Conservation (phyloP, 1,140 invertebrate genomes). For the Drosophila ironensis region DNA sequence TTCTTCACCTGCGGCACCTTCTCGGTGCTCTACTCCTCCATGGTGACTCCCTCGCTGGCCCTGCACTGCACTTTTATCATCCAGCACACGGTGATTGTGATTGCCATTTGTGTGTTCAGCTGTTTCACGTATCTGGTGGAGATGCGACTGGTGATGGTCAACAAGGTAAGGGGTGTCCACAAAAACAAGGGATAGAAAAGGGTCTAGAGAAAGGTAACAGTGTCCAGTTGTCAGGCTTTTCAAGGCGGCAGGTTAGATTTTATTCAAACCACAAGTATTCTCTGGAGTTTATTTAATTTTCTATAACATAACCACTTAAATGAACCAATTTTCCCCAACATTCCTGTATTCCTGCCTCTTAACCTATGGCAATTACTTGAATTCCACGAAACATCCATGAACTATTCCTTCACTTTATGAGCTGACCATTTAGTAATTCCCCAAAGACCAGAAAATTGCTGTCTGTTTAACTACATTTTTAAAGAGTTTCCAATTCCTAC, state of each 20-base stretch:
- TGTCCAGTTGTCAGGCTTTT: too few relatives aligned
- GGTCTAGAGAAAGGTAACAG: too few relatives aligned
- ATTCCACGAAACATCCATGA: too few relatives aligned
- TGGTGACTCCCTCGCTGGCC: constrained; percentile 43
- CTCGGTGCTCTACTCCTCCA: constrained; percentile 48
- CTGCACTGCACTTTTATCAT: constrained; percentile 68
- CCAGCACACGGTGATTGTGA: constrained; percentile 72
- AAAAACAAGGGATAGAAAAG: background rate
- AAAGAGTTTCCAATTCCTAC: constrained; percentile 13
- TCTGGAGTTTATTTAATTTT: too few relatives aligned
- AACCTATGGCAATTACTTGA: too few relatives aligned
- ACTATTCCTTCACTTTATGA: too few relatives aligned
- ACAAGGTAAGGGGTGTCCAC: constrained; percentile 64
- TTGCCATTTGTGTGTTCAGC: constrained; percentile 55
- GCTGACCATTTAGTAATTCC: background rate
- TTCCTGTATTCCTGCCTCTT: too few relatives aligned
- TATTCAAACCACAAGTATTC: too few relatives aligned
- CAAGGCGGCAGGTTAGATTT: too few relatives aligned
- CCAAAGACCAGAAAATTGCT: background rate
- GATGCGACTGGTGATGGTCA: constrained; percentile 69
- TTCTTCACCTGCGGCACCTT: constrained; percentile 60
- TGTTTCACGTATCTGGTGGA: constrained; percentile 74
- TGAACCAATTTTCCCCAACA: too few relatives aligned
- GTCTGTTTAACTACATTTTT: background rate
- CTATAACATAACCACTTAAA: too few relatives aligned